Evolutionary conservation across 2,113 vertebrate species (phyloP), one percentile per base, ranked within the genome.

Genomic region (Brevimyrus niger): DNA sequence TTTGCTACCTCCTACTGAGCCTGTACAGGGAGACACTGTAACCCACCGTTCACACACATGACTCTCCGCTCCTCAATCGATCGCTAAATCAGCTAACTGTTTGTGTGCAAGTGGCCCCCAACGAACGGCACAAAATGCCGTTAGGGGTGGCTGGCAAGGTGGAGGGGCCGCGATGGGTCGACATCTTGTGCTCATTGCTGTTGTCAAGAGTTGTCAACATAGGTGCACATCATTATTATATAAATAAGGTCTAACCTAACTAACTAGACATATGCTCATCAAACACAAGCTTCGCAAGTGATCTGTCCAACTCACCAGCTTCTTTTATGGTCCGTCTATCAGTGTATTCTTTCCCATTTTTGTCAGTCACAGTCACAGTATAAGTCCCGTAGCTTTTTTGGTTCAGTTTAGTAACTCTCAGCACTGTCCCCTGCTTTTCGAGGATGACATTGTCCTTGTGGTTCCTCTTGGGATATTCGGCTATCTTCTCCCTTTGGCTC

Each of bases 311-410:
- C 89, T 90, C 86, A 93, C 92, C 84, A 8, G 55, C 76, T 47
- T 88, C n/a, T 82, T 2, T 31, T 19, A 92, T 90, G 1, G 27
- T 3, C 17, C 82, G 31, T 0, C 38, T 31, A 47, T 31, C 88
- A 1, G 9, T 13, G 61, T 58, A 0, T 88, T 92, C 89, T 2
- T n/a, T 1, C 15, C 92, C 91, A 0, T 46, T 21, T 0, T 1
- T 0, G 10, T 88, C 21, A 0, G 90, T 91, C 48, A 92, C 87
- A 0, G 87, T 90, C 6, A 93, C 3, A 4, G n/a, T 90, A 44
- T 93, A 93, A 2, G 2, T 1, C 15, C 90, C 92, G 17, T 65
- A 90, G 85, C 92, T 89, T 0, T 3, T 3, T 8, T 80, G 6
- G 0, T 0, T 15, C 1, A 93, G 9, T 4, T 44, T 9, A 2